Conservation (phyloP, 2,888 invertebrate genomes). For the Psylliodes chrysocephalus region DNA sequence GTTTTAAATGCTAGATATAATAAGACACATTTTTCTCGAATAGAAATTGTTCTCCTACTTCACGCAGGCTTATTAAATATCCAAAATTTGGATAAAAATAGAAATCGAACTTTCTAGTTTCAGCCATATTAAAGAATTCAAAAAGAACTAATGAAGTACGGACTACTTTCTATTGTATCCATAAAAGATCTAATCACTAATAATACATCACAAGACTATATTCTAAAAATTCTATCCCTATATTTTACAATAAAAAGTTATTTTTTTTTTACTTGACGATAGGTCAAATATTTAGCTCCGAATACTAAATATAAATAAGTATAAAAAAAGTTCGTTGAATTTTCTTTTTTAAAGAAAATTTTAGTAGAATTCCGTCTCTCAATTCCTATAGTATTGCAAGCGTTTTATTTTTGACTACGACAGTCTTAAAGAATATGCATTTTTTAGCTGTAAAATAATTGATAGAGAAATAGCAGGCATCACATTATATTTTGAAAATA, state of each 20-base stretch:
- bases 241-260: slow-evolving; percentile 51
- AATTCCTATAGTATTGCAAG: slow-evolving; percentile 32
- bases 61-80: background rate
- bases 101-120: slow-evolving; percentile 7
- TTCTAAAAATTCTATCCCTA: slow-evolving; percentile 51
- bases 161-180: slow-evolving; percentile 40
- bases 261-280: slow-evolving; percentile 51
- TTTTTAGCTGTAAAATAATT: slow-evolving; percentile 23
- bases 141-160: background rate
- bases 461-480: background rate
- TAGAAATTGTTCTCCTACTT: slow-evolving; percentile 29
- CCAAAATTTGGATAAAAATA: slow-evolving; percentile 1
- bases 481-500: slow-evolving; percentile 15
- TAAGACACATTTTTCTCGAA: slow-evolving; percentile 60
- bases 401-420: slow-evolving; percentile 26
- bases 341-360: slow-evolving; percentile 27
- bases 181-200: slow-evolving; percentile 43
- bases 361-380: slow-evolving; percentile 48
- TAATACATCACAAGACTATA: slow-evolving; percentile 58
- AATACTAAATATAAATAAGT: slow-evolving; percentile 15
- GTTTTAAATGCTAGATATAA: slow-evolving; percentile 58
- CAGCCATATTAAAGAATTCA: background rate
- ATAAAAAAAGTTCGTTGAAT: slow-evolving; percentile 39
- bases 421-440: slow-evolving; percentile 42
- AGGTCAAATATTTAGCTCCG: slow-evolving; percentile 56